These are phyloP conservation scores for Aplysina aerophoba DNA, from an alignment of 37 sponge, comb jelly and placozoan genomes.

Conservation along the genomic window DNA sequence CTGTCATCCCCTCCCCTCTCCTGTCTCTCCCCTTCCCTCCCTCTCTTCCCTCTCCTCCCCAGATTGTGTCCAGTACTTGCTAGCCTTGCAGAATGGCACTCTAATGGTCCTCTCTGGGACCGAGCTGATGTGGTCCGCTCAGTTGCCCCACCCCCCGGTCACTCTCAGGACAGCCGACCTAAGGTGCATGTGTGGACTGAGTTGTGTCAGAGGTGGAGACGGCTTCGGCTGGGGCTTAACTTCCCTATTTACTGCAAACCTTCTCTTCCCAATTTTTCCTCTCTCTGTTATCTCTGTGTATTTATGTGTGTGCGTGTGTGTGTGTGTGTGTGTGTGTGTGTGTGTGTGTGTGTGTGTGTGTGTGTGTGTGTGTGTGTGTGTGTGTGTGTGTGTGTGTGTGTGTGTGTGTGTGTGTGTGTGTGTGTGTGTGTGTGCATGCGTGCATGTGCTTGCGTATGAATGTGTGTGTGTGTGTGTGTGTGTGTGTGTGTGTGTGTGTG, in stretches of 20 bases:
- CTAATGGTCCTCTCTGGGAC: slow-evolving; percentile 69
- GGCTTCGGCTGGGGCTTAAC: no score
- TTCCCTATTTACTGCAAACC: no score
- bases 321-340: no score
- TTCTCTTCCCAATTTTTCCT: no score
- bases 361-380: slow-evolving; percentile 37
- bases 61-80: slow-evolving; percentile 55
- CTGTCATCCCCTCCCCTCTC: no score
- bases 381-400: slow-evolving; percentile 37
- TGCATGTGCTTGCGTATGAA: not conserved
- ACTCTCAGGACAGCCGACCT: slow-evolving; percentile 46
- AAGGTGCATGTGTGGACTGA: slow-evolving; percentile 38
- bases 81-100: slow-evolving; percentile 58
- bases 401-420: slow-evolving; percentile 19
- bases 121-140: slow-evolving; percentile 71
- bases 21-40: not conserved
- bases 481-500: not conserved
- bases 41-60: not conserved
- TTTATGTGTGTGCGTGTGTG: no score
- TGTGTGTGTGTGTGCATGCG: not conserved
- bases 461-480: not conserved
- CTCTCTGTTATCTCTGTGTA: no score
- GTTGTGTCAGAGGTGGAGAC: no score
- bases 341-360: slow-evolving; percentile 31
- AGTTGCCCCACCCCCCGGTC: slow-evolving; percentile 49